These are phyloP conservation scores for Caranx ignobilis DNA, from an alignment of 2,113 vertebrate genomes.

Conservation along the genomic window DNA sequence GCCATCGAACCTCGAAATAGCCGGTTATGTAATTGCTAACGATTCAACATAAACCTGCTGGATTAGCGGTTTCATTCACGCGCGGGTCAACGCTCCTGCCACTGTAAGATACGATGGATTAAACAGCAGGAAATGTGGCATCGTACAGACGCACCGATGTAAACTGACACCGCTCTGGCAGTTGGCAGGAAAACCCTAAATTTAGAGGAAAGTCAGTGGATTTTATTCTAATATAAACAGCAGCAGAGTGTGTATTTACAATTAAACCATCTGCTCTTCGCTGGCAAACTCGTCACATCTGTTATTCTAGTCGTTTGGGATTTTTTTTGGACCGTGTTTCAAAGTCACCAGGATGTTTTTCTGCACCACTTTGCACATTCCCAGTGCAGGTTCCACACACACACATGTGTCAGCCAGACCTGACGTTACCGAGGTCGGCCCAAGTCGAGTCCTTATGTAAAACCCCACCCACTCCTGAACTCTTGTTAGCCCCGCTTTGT, in stretches of 20 bases:
- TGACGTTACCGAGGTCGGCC: conserved; percentile 26
- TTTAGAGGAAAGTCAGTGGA: conserved; percentile 28
- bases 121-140: conserved; percentile 26
- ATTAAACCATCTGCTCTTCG: not conserved
- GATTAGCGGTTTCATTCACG: conserved; percentile 29
- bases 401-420: conserved; percentile 59
- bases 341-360: conserved; percentile 40
- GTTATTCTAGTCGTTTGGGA: conserved; percentile 6
- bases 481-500: conserved; percentile 15
- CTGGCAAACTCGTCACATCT: conserved; percentile 31
- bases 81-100: conserved; percentile 31
- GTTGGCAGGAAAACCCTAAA: conserved; percentile 7
- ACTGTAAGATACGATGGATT: conserved; percentile 32
- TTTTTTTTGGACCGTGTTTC: not conserved
- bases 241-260: not conserved
- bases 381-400: conserved; percentile 7
- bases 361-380: conserved; percentile 49
- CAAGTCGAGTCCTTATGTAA: not conserved
- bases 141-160: not conserved
- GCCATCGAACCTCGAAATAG: conserved; percentile 10
- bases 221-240: not conserved
- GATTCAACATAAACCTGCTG: conserved; percentile 1
- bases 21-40: conserved; percentile 10
- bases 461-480: conserved; percentile 38
- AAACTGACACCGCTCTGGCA: not conserved